Evolutionary conservation across 2,113 vertebrate species (phyloP).

Genomic region (Chitala chitala): DNA sequence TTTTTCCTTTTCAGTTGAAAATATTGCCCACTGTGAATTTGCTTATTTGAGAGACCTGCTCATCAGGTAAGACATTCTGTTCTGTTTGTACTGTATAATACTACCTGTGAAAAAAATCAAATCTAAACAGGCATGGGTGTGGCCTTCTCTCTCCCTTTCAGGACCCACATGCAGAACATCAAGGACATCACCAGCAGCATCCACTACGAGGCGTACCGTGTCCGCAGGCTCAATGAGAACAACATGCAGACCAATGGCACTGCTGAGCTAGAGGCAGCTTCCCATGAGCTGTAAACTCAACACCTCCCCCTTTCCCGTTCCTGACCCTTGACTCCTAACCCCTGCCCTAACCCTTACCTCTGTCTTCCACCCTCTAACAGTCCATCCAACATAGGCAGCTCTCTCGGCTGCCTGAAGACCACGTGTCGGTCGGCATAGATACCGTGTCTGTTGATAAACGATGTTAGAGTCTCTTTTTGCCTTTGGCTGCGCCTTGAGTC

Average conservation of each 20-base stretch:
- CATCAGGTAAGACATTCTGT: conserved; percentile 73
- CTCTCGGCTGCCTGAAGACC: background rate
- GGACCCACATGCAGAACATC: conserved; percentile 99
- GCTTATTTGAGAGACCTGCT: conserved; percentile 95
- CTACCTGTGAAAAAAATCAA: too few species aligned
- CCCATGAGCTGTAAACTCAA: conserved; percentile 88
- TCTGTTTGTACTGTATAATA: background rate
- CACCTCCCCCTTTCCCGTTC: background rate
- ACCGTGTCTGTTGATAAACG: background rate
- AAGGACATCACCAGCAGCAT: conserved; percentile 98
- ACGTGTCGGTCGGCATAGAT: background rate
- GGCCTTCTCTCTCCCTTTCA: conserved; percentile 50
- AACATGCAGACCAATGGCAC: conserved; percentile 76
- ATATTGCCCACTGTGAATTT: conserved; percentile 96
- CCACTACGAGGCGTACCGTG: conserved; percentile 95
- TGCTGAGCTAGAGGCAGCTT: conserved; percentile 69
- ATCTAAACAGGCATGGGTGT: too few species aligned
- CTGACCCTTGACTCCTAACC: conserved; percentile 7
- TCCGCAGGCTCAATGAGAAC: conserved; percentile 87
- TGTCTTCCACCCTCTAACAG: background rate
- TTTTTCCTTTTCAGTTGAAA: conserved; percentile 75
- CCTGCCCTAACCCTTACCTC: background rate
- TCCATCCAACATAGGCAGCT: background rate
- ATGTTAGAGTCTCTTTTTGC: background rate
- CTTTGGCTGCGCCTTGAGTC: background rate